A percentile compares a stretch with the other conserved stretches of the same genome.
Conservation (phyloP, 2,797 vertebrate species). For the Echeneis naucrates region DNA sequence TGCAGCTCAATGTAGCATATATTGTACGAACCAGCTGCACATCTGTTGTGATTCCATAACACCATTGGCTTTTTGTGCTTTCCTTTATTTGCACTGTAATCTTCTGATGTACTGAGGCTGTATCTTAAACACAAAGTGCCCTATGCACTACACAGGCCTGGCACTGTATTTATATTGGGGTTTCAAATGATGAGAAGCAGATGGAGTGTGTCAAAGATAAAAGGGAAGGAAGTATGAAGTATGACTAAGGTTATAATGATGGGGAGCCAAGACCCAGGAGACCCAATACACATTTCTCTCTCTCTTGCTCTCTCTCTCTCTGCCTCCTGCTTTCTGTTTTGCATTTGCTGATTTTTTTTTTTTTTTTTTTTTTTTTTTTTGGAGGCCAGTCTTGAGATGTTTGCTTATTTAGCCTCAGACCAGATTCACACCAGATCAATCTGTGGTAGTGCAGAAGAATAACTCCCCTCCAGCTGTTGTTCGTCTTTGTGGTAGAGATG, state of each 20-base stretch:
- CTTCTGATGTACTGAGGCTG: slow-evolving; percentile 19
- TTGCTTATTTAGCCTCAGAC: slow-evolving; percentile 70
- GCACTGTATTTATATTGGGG: slow-evolving; percentile 76
- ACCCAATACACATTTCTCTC: slow-evolving; percentile 64
- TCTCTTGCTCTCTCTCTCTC: slow-evolving; percentile 5
- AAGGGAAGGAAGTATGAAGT: slow-evolving; percentile 83
- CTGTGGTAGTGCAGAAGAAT: slow-evolving; percentile 57
- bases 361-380: slow-evolving; percentile 7
- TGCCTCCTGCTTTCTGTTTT: slow-evolving; percentile 58
- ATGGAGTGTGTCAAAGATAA: slow-evolving; percentile 81
- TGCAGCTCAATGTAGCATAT: slow-evolving; percentile 14
- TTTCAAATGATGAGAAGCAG: slow-evolving; percentile 78
- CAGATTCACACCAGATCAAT: slow-evolving; percentile 74
- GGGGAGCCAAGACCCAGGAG: slow-evolving; percentile 72
- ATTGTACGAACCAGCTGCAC: slow-evolving; percentile 9
- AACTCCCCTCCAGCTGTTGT: slow-evolving; percentile 62
- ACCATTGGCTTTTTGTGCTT: slow-evolving; percentile 25
- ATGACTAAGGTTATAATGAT: slow-evolving; percentile 83
- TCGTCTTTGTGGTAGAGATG: slow-evolving; percentile 54
- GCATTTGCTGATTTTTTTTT: slow-evolving; percentile 58
- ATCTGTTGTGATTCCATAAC: slow-evolving; percentile 7
- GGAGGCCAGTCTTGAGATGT: slow-evolving; percentile 52
- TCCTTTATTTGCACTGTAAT: slow-evolving; percentile 31
- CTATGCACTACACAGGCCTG: slow-evolving; percentile 57
- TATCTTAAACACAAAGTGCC: slow-evolving; percentile 42